Percentiles rank a stretch among this genome's conserved stretches.
These are phyloP conservation scores for Malthinus seriepunctatus DNA, from an alignment of 2,888 invertebrate genomes.

Conservation along the genomic window DNA sequence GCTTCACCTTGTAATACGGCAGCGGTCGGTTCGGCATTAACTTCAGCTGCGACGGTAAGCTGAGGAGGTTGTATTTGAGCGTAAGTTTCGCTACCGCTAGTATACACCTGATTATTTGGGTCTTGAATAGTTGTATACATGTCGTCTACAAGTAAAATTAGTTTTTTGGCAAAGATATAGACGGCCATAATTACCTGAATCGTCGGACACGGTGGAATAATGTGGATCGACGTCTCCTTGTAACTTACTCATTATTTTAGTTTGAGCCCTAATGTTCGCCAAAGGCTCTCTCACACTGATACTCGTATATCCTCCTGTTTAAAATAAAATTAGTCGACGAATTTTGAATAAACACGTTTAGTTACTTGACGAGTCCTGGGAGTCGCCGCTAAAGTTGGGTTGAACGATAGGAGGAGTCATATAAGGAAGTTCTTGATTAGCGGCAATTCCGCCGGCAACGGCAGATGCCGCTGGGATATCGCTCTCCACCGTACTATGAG, in stretches of 20 bases:
- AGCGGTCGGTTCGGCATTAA: conserved; percentile 37
- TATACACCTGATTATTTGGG: conserved; percentile 66
- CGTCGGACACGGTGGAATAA: conserved; percentile 90
- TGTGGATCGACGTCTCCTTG: conserved; percentile 64
- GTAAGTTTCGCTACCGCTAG: conserved; percentile 84
- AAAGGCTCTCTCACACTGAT: conserved; percentile 89
- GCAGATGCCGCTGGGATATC: conserved; percentile 87
- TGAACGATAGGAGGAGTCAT: conserved; percentile 78
- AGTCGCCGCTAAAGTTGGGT: conserved; percentile 83
- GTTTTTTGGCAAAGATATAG: neutral
- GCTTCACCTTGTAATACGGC: conserved; percentile 41
- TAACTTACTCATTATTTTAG: conserved; percentile 54
- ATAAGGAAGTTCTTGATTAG: conserved; percentile 86
- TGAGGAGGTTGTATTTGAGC: conserved; percentile 74
- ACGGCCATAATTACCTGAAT: conserved; percentile 67
- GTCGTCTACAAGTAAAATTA: conserved; percentile 64
- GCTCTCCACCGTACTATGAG: conserved; percentile 54
- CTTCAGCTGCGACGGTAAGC: conserved; percentile 49
- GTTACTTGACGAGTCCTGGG: conserved; percentile 83
- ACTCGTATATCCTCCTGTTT: conserved; percentile 86
- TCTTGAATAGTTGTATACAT: conserved; percentile 92
- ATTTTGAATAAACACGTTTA: neutral
- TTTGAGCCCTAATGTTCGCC: conserved; percentile 74
- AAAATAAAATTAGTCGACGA: conserved; percentile 17
- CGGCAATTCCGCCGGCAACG: conserved; percentile 82